These are phyloP conservation scores for Periophthalmus modestus DNA, from an alignment of 2,113 vertebrate species.

Conservation along the genomic window DNA sequence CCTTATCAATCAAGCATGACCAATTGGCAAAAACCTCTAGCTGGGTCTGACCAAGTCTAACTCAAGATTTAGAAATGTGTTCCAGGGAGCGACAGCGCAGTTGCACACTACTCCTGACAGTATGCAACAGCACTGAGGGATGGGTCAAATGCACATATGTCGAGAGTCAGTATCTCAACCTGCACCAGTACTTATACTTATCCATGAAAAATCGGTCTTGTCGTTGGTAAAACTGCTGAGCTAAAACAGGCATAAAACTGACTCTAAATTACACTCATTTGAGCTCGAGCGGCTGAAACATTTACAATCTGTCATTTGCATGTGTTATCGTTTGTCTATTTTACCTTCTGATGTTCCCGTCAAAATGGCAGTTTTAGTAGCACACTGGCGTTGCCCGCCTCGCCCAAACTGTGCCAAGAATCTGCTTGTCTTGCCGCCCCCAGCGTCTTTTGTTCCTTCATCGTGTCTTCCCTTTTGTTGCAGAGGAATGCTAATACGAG, in stretches of 20 bases:
- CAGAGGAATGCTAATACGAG: constrained; percentile 54
- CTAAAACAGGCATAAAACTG: background rate
- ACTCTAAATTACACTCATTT: background rate
- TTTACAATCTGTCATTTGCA: constrained; percentile 34
- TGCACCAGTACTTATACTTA: background rate
- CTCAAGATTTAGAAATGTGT: no score
- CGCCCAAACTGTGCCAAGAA: constrained; percentile 32
- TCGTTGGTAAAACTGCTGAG: background rate
- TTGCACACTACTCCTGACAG: no score
- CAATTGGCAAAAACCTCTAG: no score
- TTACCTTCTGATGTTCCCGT: constrained; percentile 38
- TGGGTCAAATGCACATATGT: no score
- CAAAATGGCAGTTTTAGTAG: constrained; percentile 65
- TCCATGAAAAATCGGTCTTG: background rate
- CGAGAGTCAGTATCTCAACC: no score
- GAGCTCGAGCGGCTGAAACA: background rate
- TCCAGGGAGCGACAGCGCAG: no score
- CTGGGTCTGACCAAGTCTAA: no score
- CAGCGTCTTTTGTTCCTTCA: constrained; percentile 53
- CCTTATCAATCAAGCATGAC: no score
- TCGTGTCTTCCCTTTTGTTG: constrained; percentile 53
- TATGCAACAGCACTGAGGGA: no score
- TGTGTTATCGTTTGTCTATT: constrained; percentile 47
- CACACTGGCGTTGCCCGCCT: constrained; percentile 48
- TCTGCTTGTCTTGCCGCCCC: constrained; percentile 50